These are phyloP conservation scores for Pecten maximus DNA, from an alignment of 2,888 invertebrate species.

Conservation along the genomic window DNA sequence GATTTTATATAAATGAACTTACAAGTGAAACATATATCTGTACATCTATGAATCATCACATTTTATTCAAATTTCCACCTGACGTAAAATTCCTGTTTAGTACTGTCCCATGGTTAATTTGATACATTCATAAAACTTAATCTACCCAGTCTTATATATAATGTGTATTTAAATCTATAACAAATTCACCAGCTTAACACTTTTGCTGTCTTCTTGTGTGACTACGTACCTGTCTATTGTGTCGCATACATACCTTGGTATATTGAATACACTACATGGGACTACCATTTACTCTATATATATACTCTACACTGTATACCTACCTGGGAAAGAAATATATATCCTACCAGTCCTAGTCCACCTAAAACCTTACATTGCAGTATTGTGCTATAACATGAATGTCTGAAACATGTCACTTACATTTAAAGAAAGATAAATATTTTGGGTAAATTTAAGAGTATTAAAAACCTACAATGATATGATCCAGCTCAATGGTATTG, in stretches of 20 bases:
- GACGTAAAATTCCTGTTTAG: not conserved
- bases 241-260: not conserved
- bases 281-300: not conserved
- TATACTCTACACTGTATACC: too few species aligned
- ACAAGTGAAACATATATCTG: not conserved
- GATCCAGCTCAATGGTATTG: not conserved
- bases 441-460: not conserved
- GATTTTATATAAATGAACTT: not conserved
- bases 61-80: not conserved
- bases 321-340: not conserved
- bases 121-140: not conserved
- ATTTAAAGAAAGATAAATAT: not conserved
- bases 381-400: not conserved
- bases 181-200: not conserved
- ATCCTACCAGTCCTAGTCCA: not conserved
- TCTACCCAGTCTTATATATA: not conserved
- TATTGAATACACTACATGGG: not conserved
- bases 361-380: not conserved
- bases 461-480: not conserved
- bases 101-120: not conserved
- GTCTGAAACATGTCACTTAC: not conserved
- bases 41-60: not conserved
- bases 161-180: not conserved
- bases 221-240: not conserved
- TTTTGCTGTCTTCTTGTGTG: not conserved